Evolutionary conservation across 2,113 vertebrate genomes (phyloP), one percentile per base, ranked within the genome.

Genomic region (Acrocephalus arundinaceus): DNA sequence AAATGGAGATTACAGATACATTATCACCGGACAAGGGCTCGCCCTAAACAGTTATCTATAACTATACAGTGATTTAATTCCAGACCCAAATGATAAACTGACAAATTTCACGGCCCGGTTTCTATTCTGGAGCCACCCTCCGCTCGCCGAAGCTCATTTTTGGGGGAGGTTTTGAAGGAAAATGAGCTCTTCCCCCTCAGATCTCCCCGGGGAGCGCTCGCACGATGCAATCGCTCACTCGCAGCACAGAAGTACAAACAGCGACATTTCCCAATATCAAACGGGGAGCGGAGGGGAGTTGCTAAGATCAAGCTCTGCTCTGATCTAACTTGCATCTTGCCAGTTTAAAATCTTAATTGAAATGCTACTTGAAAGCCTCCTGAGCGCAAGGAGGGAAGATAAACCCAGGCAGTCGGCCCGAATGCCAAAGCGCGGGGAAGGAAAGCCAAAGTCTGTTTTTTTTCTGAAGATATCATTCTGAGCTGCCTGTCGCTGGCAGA

Each of bases 261-360:
- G 61, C 67, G 86, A 94, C 93, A 90, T 82, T 96, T 96, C 75
- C 76, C 62, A 46, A 7, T 30, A 86, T 96, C 93, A 96, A 93
- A 90, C 45, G 20, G 93, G 85, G 74, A 74, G 70, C 28, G 0
- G 80, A 57, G 90, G 54, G 93, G 91, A 87, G 49, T 8, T 92
- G 72, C 93, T 49, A 33, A 71, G 92, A 87, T 92, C 90, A 93
- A 71, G 65, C 89, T 82, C 90, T 18, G 54, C 85, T 52, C 75
- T 85, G 89, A 92, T 95, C 90, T 87, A 2, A 54, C 87, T 28
- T 25, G 74, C 88, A 91, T 94, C 89, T 75, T 6, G 45, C 68
- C 90, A 63, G 90, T 87, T 95, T 76, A 87, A 87, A 92, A 88
- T 89, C 83, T 77, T 93, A 94, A 93, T 82, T 95, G 97, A 96